Conservation (phyloP, 2,888 invertebrate genomes). For the Pseudococcus viburni region DNA sequence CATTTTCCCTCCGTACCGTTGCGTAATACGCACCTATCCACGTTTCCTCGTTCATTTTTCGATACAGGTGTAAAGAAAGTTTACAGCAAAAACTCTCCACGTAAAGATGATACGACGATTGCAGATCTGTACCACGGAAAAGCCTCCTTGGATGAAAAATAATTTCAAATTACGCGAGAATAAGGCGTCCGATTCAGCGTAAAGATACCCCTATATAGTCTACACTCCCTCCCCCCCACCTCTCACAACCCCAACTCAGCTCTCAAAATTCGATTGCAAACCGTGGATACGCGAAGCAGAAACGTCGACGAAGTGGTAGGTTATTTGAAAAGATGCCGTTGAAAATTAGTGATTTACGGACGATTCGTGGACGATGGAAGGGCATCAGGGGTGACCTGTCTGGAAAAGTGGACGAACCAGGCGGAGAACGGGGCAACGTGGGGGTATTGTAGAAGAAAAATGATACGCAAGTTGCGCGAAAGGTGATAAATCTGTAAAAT, state of each 20-base stretch:
- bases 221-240: background rate
- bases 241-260: background rate
- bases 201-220: background rate
- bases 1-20: background rate
- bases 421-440: background rate
- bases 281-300: background rate
- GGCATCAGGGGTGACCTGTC: background rate
- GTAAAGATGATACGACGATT: background rate
- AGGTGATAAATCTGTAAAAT: slow-evolving; percentile 49
- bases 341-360: slow-evolving; percentile 40
- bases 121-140: background rate
- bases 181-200: background rate
- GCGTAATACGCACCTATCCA: background rate
- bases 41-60: background rate
- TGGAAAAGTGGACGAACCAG: background rate
- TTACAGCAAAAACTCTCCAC: background rate
- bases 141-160: background rate
- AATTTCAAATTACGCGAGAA: background rate
- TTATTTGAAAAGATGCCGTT: slow-evolving; percentile 7
- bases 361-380: background rate
- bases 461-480: slow-evolving; percentile 25
- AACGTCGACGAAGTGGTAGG: background rate
- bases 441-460: slow-evolving; percentile 16
- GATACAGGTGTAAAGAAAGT: background rate
- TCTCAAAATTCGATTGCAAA: too few relatives aligned